Percentiles rank a stretch among this genome's conserved stretches.
These are phyloP conservation scores for Notodonta dromedarius DNA, from an alignment of 2,888 invertebrate species.

Conservation along the genomic window DNA sequence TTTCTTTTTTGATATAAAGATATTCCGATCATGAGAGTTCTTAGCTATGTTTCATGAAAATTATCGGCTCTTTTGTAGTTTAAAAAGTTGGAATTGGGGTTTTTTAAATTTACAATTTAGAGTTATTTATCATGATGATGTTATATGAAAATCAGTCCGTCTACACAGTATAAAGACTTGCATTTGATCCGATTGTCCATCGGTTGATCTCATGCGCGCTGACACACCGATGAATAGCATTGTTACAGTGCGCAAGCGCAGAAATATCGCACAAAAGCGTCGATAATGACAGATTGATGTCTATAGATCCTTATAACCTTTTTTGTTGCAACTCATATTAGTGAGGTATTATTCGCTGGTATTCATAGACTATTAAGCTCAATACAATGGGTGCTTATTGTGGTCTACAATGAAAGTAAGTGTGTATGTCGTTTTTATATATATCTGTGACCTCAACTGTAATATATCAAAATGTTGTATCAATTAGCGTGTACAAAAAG, in stretches of 20 bases:
- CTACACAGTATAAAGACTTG: constrained; percentile 29
- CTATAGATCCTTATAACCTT: constrained; percentile 34
- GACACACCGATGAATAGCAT: constrained; percentile 70
- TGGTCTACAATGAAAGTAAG: background rate
- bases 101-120: no score
- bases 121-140: background rate
- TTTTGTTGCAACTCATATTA: constrained; percentile 38
- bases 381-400: background rate
- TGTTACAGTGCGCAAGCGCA: constrained; percentile 18
- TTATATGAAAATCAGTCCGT: constrained; percentile 25
- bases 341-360: background rate
- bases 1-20: no score
- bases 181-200: constrained; percentile 51
- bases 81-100: no score
- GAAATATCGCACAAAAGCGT: constrained; percentile 58
- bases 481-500: no score
- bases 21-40: no score
- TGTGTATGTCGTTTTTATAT: background rate
- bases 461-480: background rate
- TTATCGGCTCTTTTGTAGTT: no score
- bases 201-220: constrained; percentile 45
- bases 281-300: constrained; percentile 56
- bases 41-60: no score
- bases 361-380: constrained; percentile 3
- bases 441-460: background rate